These are phyloP conservation scores for Galago senegalensis DNA, from an alignment of 2,797 vertebrate species.

Conservation along the genomic window DNA sequence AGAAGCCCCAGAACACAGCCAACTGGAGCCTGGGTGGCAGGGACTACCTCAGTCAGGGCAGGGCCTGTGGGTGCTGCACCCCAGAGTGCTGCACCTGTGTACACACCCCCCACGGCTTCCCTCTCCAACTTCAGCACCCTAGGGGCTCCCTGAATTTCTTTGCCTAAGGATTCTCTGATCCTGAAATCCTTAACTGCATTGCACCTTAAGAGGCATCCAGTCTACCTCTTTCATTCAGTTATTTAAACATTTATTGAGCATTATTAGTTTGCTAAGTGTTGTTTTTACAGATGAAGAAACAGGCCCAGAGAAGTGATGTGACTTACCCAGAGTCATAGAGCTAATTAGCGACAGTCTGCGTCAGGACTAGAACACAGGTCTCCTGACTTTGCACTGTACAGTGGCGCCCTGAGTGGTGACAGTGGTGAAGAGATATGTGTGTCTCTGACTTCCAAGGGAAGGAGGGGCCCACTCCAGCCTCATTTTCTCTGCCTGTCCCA, in stretches of 20 bases:
- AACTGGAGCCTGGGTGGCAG: not conserved
- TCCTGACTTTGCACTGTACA: not conserved
- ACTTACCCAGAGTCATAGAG: conserved; percentile 50
- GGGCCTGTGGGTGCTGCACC: not conserved
- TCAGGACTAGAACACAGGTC: not conserved
- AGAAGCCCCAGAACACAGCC: not conserved
- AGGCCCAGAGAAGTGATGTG: conserved; percentile 30
- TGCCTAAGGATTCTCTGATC: conserved; percentile 5
- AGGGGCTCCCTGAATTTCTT: not conserved
- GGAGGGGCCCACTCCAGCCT: not conserved
- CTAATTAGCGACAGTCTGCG: not conserved
- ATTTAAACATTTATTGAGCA: conserved; percentile 75
- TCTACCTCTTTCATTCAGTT: not conserved
- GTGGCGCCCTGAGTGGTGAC: not conserved
- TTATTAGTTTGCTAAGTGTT: conserved; percentile 41
- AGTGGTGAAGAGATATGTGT: not conserved
- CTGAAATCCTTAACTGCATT: not conserved
- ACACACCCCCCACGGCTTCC: too few species aligned
- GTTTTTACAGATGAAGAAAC: conserved; percentile 69
- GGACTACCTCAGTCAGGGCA: not conserved
- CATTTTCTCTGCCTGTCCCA: not conserved
- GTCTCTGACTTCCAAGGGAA: conserved; percentile 13
- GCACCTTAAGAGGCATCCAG: not conserved
- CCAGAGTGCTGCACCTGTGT: not conserved
- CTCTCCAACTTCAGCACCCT: not conserved